A percentile compares a stretch with the other conserved stretches of the same genome.
phyloP scores from a whole-genome alignment of 2,888 invertebrate genomes.

The Scotopteryx bipunctaria region DNA sequence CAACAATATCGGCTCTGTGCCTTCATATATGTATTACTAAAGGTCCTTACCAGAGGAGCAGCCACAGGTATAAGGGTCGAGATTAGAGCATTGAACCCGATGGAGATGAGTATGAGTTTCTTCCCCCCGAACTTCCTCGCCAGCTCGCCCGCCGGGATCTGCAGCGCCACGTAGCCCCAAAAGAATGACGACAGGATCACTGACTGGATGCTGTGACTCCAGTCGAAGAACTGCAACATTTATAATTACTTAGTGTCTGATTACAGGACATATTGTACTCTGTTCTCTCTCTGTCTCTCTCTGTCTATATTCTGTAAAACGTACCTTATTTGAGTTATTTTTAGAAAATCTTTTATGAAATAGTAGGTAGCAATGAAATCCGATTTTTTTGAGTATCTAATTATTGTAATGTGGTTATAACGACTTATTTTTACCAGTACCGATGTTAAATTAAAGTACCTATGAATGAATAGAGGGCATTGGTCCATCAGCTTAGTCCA shows the following conservation, averaged over 20 bases:
- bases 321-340: too few species aligned
- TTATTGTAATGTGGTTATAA: too few species aligned
- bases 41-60: conserved; percentile 50
- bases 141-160: conserved; percentile 85
- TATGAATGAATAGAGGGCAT: too few species aligned
- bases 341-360: too few species aligned
- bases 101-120: conserved; percentile 66
- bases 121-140: conserved; percentile 87
- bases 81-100: conserved; percentile 59
- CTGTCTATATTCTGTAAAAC: not conserved
- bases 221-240: conserved; percentile 57
- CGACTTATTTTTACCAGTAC: too few species aligned
- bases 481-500: too few species aligned
- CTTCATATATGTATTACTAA: too few species aligned
- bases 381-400: too few species aligned
- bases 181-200: conserved; percentile 77
- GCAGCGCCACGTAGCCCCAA: conserved; percentile 86
- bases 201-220: conserved; percentile 71
- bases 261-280: not conserved
- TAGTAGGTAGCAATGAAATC: too few species aligned
- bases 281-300: not conserved
- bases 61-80: conserved; percentile 29
- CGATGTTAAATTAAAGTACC: not conserved
- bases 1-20: too few species aligned
- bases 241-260: not conserved